phyloP scores from a whole-genome alignment of 1,140 invertebrate genomes.

The Helicoverpa armigera region DNA sequence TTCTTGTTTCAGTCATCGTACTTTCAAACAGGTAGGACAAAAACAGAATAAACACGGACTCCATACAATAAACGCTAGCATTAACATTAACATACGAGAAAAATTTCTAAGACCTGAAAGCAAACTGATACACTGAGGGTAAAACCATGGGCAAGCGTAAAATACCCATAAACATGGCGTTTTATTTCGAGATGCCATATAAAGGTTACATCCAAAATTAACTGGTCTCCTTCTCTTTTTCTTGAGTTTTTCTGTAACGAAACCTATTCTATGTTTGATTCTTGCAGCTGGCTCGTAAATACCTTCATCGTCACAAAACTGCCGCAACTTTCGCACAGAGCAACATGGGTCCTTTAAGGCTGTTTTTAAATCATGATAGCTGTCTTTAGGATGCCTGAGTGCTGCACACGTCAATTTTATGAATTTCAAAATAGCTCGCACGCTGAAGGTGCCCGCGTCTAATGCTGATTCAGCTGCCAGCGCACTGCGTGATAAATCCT shows the following conservation, averaged over 20 bases:
- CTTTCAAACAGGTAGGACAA: background rate
- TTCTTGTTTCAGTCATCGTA: too few relatives aligned
- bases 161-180: conserved; percentile 1
- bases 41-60: conserved; percentile 41
- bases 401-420: background rate
- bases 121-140: background rate
- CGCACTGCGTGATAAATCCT: background rate
- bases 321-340: background rate
- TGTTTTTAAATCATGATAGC: background rate
- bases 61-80: conserved; percentile 35
- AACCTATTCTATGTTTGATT: background rate
- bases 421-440: background rate
- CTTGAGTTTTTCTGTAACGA: background rate
- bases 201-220: background rate
- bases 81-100: conserved; percentile 7
- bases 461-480: background rate
- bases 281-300: background rate
- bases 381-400: background rate
- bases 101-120: background rate
- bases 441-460: background rate
- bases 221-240: background rate
- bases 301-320: background rate
- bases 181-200: background rate
- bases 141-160: background rate
- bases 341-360: background rate